Conservation (phyloP, 2,113 vertebrate species). For the Leptobrachium ailaonicum region DNA sequence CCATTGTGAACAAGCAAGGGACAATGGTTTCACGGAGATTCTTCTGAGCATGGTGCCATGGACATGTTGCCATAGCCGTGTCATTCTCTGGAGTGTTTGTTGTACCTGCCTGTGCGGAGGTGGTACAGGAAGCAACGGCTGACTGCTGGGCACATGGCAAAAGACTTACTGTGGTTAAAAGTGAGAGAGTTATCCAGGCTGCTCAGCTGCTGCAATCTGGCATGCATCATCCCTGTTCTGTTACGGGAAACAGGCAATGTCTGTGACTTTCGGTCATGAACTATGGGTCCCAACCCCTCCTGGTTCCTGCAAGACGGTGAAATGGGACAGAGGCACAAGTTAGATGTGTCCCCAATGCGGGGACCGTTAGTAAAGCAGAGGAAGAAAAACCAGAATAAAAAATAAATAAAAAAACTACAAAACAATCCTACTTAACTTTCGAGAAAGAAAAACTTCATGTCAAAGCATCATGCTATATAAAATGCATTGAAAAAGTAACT, state of each 20-base stretch:
- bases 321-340: slow-evolving; percentile 86
- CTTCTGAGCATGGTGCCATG: slow-evolving; percentile 24
- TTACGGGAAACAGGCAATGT: slow-evolving; percentile 99
- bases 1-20: not conserved
- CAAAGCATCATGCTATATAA: slow-evolving; percentile 43
- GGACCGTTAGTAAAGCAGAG: slow-evolving; percentile 75
- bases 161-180: slow-evolving; percentile 98
- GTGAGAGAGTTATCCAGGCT: slow-evolving; percentile 99
- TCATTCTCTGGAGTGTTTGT: slow-evolving; percentile 61
- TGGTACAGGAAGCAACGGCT: slow-evolving; percentile 61
- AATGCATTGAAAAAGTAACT: not conserved
- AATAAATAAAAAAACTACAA: slow-evolving; percentile 16
- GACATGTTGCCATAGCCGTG: slow-evolving; percentile 60
- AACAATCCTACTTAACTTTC: too few species aligned
- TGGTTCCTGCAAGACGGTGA: slow-evolving; percentile 92
- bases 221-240: slow-evolving; percentile 98
- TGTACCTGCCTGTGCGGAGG: slow-evolving; percentile 58
- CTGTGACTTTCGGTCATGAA: slow-evolving; percentile 98
- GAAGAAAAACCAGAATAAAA: slow-evolving; percentile 49
- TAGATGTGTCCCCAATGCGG: slow-evolving; percentile 73
- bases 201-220: slow-evolving; percentile 98
- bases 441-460: slow-evolving; percentile 50
- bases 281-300: slow-evolving; percentile 94
- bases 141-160: slow-evolving; percentile 63
- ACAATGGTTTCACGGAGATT: not conserved